Percentiles rank a stretch among this genome's conserved stretches.
These are phyloP conservation scores for Labia minor DNA, from an alignment of 2,888 invertebrate species.

Conservation along the genomic window DNA sequence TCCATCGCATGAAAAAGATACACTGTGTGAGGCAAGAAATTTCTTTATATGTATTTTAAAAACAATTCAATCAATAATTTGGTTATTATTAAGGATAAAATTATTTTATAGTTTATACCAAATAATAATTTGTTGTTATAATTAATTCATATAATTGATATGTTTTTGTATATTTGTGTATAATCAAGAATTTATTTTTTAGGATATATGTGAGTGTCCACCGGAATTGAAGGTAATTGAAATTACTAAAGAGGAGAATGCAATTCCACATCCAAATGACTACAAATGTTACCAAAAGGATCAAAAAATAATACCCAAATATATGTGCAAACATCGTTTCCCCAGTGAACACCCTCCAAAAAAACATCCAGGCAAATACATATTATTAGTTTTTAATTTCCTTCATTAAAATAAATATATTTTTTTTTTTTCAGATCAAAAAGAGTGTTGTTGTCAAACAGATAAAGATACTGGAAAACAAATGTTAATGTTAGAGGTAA, in stretches of 20 bases:
- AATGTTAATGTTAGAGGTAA: not conserved
- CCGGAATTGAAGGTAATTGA: not conserved
- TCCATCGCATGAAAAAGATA: too few relatives aligned
- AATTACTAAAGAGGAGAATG: not conserved
- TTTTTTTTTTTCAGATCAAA: not conserved
- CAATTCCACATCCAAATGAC: not conserved
- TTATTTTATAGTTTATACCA: too few relatives aligned
- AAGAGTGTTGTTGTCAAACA: not conserved
- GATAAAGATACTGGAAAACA: not conserved
- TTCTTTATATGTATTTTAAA: too few relatives aligned
- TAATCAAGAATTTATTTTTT: too few relatives aligned
- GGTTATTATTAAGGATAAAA: too few relatives aligned
- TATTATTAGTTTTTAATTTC: not conserved
- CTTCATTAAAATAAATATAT: not conserved
- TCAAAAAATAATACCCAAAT: not conserved
- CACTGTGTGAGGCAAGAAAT: too few relatives aligned
- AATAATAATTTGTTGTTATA: too few relatives aligned
- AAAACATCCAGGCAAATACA: not conserved
- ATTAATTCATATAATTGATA: too few relatives aligned
- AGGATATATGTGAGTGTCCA: not conserved
- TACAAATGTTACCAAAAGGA: not conserved
- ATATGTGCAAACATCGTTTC: not conserved
- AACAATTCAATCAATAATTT: too few relatives aligned
- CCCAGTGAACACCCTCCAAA: not conserved
- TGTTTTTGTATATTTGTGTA: too few relatives aligned